phyloP scores from a whole-genome alignment of 2,113 vertebrate genomes.

The Cheirogaleus medius region DNA sequence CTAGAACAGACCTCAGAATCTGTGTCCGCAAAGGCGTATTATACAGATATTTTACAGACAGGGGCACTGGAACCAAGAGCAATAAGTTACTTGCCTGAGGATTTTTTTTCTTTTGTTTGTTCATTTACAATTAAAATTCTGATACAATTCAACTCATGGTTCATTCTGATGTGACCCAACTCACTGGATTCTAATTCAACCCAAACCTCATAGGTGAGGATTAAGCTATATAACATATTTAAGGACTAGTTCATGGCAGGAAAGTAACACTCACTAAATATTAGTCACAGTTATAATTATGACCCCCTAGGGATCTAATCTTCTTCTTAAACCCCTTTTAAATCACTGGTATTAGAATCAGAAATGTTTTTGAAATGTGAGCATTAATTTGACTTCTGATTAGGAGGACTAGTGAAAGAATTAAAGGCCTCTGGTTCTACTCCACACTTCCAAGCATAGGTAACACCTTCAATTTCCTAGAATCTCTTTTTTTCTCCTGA shows the following conservation, averaged over 20 bases:
- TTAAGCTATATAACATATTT: not conserved
- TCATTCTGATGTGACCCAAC: not conserved
- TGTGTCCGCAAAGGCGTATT: not conserved
- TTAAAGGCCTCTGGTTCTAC: not conserved
- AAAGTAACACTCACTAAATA: not conserved
- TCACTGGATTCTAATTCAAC: not conserved
- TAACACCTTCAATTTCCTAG: not conserved
- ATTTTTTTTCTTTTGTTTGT: not conserved
- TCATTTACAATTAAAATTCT: not conserved
- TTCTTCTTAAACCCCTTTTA: not conserved
- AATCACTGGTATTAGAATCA: not conserved
- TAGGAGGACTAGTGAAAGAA: not conserved
- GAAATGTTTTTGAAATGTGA: constrained; percentile 2
- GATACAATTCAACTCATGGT: not conserved
- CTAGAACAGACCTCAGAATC: not conserved
- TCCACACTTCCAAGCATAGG: not conserved
- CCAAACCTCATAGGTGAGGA: not conserved
- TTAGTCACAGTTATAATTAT: not conserved
- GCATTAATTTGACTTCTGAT: not conserved
- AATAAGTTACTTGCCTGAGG: not conserved
- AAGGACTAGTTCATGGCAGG: not conserved
- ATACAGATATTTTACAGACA: not conserved
- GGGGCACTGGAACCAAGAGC: not conserved
- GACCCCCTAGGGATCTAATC: not conserved
- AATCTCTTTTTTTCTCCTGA: not conserved